Base-by-base conservation (phyloP, 2,113 vertebrate genomes). In the Sceloporus tristichus region DNA sequence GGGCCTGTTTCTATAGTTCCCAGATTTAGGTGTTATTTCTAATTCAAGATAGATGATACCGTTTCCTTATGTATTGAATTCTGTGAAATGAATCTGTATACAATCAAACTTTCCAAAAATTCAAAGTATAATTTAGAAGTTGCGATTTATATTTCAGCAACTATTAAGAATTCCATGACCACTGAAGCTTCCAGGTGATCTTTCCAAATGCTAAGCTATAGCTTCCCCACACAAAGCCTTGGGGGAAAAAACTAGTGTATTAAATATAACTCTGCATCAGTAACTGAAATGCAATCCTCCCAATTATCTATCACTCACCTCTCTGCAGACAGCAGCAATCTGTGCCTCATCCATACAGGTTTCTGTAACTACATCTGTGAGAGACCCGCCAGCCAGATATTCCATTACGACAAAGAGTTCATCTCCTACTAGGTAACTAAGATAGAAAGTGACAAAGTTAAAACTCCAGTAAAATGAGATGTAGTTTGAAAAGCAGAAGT, bases 381-480 rank as follows among this genome's bases (percentile, higher is more conserved):
- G 97, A 0, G 99, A 99, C 68, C 99, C 99, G 19, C 99, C 99
- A 73, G 99, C 99, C 89, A 99, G 97, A 87, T 99, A 99, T 94
- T 99, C 99, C 99, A 99, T 99, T 91, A 99, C 99, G 86, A 99
- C 99, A 95, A 98, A 99, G 90, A 99, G 96, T 88, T 99, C 99
- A 89, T 99, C 99, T 79, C 98, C 98, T 85, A 99, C 98, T 6
- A 99, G 95, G 96, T 99, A 99, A 96, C 99, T 99, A 85, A 93
- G 85, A 73, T 3, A 91, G 9, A 96, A 91, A 85, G 93, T 40
- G 42, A 86, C 1, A 70, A 27, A 38, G 62, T 82, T 73, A 56
- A 73, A 76, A 87, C 73, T 76, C 82, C 74, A 76, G 59, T 34
- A 82, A 14, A 74, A 5, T 75, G 38, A 74, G 27, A n/a, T 5